Percentiles rank a stretch among this genome's conserved stretches.
These are phyloP conservation scores for Calephelis virginiensis DNA, from an alignment of 1,140 invertebrate species.

Conservation along the genomic window DNA sequence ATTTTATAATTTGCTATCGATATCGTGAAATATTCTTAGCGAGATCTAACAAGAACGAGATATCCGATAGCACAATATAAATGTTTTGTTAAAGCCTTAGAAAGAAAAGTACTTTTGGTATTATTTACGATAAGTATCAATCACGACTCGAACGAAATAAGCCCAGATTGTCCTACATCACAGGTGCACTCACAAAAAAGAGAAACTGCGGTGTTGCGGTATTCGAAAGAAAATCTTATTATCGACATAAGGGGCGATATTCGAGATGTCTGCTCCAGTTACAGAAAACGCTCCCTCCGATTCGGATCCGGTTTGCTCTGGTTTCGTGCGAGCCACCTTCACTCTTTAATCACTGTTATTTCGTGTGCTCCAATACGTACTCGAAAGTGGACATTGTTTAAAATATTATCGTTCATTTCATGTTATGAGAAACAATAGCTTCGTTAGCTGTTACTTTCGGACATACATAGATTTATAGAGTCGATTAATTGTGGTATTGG, in stretches of 20 bases:
- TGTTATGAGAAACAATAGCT: constrained; percentile 13
- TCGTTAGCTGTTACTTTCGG: constrained; percentile 11
- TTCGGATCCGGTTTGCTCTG: constrained; percentile 71
- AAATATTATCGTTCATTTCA: constrained; percentile 9
- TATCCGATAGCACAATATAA: background rate
- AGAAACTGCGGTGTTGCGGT: constrained; percentile 62
- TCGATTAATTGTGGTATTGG: background rate
- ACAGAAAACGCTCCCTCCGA: constrained; percentile 66
- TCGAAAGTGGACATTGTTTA: constrained; percentile 7
- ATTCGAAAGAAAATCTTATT: constrained; percentile 73
- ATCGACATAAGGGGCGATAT: constrained; percentile 74
- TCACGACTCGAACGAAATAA: constrained; percentile 54
- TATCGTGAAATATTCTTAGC: too few species aligned
- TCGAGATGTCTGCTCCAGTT: constrained; percentile 72
- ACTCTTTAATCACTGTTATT: constrained; percentile 67
- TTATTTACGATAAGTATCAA: constrained; percentile 54
- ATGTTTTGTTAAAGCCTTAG: constrained; percentile 12
- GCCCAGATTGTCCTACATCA: constrained; percentile 64
- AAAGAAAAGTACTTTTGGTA: constrained; percentile 27
- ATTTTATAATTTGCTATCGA: too few species aligned
- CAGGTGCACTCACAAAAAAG: constrained; percentile 72
- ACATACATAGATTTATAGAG: constrained; percentile 13
- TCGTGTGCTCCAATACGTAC: constrained; percentile 25
- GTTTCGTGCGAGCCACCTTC: constrained; percentile 62
- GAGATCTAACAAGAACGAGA: too few species aligned